A percentile compares a stretch with the other conserved stretches of the same genome.
Conservation (phyloP, 2,797 vertebrate genomes). For the Eidolon dupreanum region DNA sequence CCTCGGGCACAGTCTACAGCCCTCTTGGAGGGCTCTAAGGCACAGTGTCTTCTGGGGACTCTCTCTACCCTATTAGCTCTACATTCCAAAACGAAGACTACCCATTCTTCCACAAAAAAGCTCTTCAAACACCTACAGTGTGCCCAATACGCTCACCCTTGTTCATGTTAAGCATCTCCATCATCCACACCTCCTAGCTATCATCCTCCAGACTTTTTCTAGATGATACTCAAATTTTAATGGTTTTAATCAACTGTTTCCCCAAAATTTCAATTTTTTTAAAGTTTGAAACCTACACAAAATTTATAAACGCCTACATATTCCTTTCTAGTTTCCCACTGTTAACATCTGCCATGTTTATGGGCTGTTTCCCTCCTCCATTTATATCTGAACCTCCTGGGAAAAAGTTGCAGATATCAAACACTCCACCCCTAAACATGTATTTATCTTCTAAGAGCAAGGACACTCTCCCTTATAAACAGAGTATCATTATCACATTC, state of each 20-base stretch:
- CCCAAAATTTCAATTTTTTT: neutral
- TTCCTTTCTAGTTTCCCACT: neutral
- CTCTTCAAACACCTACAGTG: neutral
- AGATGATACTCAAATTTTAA: neutral
- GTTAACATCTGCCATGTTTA: neutral
- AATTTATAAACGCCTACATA: neutral
- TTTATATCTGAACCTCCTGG: neutral
- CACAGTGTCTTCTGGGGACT: neutral
- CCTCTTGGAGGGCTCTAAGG: neutral
- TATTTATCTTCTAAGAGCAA: neutral
- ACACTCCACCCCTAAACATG: neutral
- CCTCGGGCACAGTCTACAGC: fast-evolving
- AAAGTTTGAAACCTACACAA: neutral
- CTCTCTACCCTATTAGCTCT: neutral
- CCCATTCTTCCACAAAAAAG: neutral
- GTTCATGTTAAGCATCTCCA: neutral
- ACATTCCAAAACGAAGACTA: neutral
- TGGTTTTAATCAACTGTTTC: neutral
- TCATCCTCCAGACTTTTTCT: neutral
- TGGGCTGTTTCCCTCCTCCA: neutral
- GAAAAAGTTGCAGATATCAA: neutral
- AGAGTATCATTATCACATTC: neutral
- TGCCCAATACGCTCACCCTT: fast-evolving
- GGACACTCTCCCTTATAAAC: neutral
- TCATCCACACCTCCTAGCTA: neutral